Percentiles rank a stretch among this genome's conserved stretches.
phyloP scores from a whole-genome alignment of 2,113 vertebrate genomes.

The Ciconia boyciana region DNA sequence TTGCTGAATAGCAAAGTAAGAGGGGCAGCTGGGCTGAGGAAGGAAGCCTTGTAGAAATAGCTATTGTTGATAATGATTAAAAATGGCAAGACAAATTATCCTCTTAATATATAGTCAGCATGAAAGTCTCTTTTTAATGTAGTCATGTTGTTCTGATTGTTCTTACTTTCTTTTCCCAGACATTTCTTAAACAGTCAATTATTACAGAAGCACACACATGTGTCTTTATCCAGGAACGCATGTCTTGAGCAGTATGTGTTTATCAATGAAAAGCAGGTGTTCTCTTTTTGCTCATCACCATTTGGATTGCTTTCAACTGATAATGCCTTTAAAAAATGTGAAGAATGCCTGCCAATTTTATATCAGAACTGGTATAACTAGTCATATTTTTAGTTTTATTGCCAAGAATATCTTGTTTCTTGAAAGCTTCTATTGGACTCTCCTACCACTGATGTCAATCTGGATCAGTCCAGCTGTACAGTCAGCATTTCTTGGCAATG shows the following conservation, averaged over 20 bases:
- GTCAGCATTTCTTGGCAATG: slow-evolving; percentile 35
- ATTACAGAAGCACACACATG: neutral
- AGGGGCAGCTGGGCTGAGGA: neutral
- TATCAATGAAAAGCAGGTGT: slow-evolving; percentile 53
- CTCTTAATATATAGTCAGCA: neutral
- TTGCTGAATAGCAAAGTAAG: neutral
- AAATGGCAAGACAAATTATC: neutral
- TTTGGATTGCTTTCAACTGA: slow-evolving; percentile 44
- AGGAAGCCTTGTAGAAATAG: neutral
- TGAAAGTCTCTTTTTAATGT: neutral
- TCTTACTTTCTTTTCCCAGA: neutral
- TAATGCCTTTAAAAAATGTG: slow-evolving; percentile 34
- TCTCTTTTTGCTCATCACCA: slow-evolving; percentile 38
- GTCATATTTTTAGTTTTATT: slow-evolving; percentile 39
- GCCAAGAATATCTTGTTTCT: slow-evolving; percentile 52
- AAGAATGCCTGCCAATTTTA: slow-evolving; percentile 29
- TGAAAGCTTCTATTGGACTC: slow-evolving; percentile 33
- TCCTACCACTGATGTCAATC: slow-evolving; percentile 2
- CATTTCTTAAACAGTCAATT: neutral
- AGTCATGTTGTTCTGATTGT: neutral
- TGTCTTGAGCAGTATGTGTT: slow-evolving; percentile 13
- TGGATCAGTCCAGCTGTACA: slow-evolving; percentile 53
- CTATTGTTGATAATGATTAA: neutral
- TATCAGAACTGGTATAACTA: slow-evolving; percentile 21
- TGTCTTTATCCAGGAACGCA: neutral